Evolutionary conservation across 2,888 invertebrate species (phyloP), one percentile per base, ranked within the genome.

Genomic region (Shargacucullia verbasci): DNA sequence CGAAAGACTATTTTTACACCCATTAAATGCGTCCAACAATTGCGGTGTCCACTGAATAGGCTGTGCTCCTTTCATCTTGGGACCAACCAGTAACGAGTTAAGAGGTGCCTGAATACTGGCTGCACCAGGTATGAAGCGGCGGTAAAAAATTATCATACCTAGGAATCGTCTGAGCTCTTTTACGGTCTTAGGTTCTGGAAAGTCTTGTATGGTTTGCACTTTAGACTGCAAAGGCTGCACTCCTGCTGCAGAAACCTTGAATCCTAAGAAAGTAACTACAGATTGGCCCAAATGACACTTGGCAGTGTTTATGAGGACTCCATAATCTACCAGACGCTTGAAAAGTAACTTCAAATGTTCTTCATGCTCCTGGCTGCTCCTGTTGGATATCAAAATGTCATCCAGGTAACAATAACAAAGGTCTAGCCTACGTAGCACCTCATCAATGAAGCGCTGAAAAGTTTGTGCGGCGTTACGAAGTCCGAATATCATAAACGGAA

Each of bases 81-180:
- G 6, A 7, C 35, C 35, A 9, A 29, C 4, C 0, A 50, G 45
- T 0, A 67, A 12, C 12, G 8, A 29, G 27, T 25, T 52, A 1
- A 39, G 44, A 0, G 65, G 70, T 4, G 72, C 71, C 39, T 73
- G 77, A 1, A 41, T n/a, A 4, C n/a, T 2, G 0, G 72, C 70
- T 5, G 67, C 63, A 8, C 54, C n/a, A 13, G 62, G 60, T 6
- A 71, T 15, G 39, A 68, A 73, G 15, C 61, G 49, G 0, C 75
- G 46, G 14, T 75, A 77, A 46, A 69, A 74, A n/a, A 73, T 78
- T 0, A 67, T 0, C 70, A 76, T 74, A 0, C 76, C 78, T 0
- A 76, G 40, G 27, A 78, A 78, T 1, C 73, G 12, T 2, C 70
- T 29, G 0, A 74, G 43, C 7, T 67, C 60, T 11, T 60, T 60